Conservation (phyloP, 2,797 vertebrate genomes). For the Nannoperca australis region DNA sequence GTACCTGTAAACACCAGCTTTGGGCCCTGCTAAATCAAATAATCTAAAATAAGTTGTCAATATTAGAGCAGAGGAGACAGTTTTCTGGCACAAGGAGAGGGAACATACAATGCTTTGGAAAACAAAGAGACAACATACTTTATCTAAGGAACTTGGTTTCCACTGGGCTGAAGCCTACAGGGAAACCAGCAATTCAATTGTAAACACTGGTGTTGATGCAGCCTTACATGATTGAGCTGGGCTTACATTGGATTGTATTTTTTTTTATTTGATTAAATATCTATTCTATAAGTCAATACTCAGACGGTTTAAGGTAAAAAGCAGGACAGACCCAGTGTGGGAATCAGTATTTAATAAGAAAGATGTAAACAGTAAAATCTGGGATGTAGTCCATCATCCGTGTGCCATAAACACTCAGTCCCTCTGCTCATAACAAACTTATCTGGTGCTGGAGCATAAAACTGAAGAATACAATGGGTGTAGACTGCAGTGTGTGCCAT, state of each 20-base stretch:
- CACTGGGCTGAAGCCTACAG: slow-evolving; percentile 30
- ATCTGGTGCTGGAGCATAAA: neutral
- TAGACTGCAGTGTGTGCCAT: slow-evolving; percentile 7
- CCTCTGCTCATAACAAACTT: neutral
- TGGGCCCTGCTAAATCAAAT: slow-evolving; percentile 9
- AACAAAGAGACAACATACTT: slow-evolving; percentile 41
- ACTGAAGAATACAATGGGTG: neutral
- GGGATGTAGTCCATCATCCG: neutral
- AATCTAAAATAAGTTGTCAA: slow-evolving; percentile 15
- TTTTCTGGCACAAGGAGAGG: slow-evolving; percentile 23
- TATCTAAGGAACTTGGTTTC: slow-evolving; percentile 43
- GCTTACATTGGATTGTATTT: neutral
- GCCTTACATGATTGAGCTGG: neutral
- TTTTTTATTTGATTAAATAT: slow-evolving; percentile 8
- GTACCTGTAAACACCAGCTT: slow-evolving; percentile 9
- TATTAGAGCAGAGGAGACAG: slow-evolving; percentile 6
- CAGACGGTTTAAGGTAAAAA: neutral
- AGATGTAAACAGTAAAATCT: neutral
- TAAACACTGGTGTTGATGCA: slow-evolving; percentile 40
- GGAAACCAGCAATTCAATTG: slow-evolving; percentile 28
- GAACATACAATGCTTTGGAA: slow-evolving; percentile 35
- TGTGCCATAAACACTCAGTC: neutral
- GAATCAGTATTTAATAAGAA: neutral
- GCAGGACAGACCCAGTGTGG: neutral
- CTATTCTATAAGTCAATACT: neutral